A percentile compares a stretch with the other conserved stretches of the same genome.
phyloP scores from a whole-genome alignment of 2,888 invertebrate species.

The Drosophila koepferae region DNA sequence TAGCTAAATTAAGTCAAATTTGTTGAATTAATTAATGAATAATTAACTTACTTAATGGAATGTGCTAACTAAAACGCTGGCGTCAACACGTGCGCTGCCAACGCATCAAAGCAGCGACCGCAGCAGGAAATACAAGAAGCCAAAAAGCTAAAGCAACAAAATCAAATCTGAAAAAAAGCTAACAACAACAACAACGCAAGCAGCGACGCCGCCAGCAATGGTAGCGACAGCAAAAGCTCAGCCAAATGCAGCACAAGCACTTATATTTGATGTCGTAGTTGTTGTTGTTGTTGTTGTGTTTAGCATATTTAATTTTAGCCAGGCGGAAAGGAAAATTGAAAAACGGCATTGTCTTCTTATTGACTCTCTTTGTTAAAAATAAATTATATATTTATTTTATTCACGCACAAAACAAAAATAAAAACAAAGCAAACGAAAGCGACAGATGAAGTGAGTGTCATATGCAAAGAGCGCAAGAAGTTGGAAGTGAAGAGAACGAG shows the following conservation, averaged over 20 bases:
- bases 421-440: slow-evolving; percentile 22
- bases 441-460: slow-evolving; percentile 8
- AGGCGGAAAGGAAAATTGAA: slow-evolving; percentile 72
- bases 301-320: slow-evolving; percentile 76
- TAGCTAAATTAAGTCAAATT: background rate
- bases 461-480: background rate
- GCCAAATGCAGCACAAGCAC: slow-evolving; percentile 54
- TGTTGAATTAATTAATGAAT: slow-evolving; percentile 40
- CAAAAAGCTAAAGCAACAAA: slow-evolving; percentile 28
- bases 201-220: background rate
- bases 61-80: slow-evolving; percentile 25
- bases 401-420: slow-evolving; percentile 49
- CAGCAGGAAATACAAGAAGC: slow-evolving; percentile 76
- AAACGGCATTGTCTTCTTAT: slow-evolving; percentile 63
- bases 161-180: slow-evolving; percentile 15
- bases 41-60: slow-evolving; percentile 16
- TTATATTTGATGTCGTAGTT: slow-evolving; percentile 18
- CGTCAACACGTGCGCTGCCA: slow-evolving; percentile 65
- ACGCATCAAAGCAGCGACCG: slow-evolving; percentile 37
- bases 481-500: background rate
- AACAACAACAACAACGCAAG: slow-evolving; percentile 18
- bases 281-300: slow-evolving; percentile 49
- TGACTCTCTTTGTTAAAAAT: slow-evolving; percentile 72
- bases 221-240: slow-evolving; percentile 42
- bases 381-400: slow-evolving; percentile 67